Percentiles rank a stretch among this genome's conserved stretches.
Conservation (phyloP, 2,888 invertebrate species). For the Ennomos quercinarius region DNA sequence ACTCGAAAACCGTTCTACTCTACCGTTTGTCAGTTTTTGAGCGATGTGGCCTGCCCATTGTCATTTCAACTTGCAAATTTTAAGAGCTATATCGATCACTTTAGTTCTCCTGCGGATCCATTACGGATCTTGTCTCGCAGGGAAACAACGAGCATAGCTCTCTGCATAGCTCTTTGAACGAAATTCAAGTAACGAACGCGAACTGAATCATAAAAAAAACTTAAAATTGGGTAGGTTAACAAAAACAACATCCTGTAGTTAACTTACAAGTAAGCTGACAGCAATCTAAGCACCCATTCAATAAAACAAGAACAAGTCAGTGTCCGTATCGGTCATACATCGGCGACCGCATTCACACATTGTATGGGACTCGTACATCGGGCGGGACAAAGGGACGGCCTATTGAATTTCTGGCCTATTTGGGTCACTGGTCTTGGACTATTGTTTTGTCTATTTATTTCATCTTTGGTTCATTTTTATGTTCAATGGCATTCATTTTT, state of each 20-base stretch:
- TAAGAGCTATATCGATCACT: too few species aligned
- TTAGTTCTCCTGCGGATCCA: too few species aligned
- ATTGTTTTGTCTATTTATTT: slow-evolving; percentile 21
- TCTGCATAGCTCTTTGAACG: too few species aligned
- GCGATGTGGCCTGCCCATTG: too few species aligned
- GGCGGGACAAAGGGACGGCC: slow-evolving; percentile 37
- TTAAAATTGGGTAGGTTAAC: neutral
- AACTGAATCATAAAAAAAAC: neutral
- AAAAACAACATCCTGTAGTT: slow-evolving; percentile 8
- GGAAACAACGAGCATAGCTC: too few species aligned
- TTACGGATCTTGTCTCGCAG: too few species aligned
- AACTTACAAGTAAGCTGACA: slow-evolving; percentile 19
- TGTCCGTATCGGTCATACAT: slow-evolving; percentile 70
- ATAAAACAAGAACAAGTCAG: slow-evolving; percentile 65
- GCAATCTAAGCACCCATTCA: slow-evolving; percentile 62
- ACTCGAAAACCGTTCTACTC: too few species aligned
- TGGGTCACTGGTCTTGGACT: slow-evolving; percentile 32
- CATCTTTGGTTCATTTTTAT: slow-evolving; percentile 2
- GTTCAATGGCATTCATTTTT: too few species aligned
- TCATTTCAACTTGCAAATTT: too few species aligned
- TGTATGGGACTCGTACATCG: slow-evolving; percentile 20
- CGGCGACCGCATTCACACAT: slow-evolving; percentile 59
- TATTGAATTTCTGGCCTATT: slow-evolving; percentile 41
- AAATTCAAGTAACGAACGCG: too few species aligned
- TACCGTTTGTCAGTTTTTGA: too few species aligned